phyloP scores from a whole-genome alignment of 1,140 invertebrate genomes.

The Helicoverpa armigera region DNA sequence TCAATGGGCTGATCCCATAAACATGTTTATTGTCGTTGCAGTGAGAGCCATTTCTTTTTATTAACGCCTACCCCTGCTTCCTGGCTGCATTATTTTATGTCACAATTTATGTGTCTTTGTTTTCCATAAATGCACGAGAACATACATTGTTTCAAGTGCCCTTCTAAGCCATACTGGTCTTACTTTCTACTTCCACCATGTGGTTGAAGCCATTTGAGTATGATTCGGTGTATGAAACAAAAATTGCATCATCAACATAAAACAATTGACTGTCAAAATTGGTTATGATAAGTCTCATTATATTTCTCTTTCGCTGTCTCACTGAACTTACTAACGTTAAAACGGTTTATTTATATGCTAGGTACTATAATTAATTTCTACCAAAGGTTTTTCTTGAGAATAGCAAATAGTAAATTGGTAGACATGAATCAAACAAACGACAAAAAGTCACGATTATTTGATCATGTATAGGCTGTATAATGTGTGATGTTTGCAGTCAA shows the following conservation, averaged over 20 bases:
- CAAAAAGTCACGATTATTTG: not conserved
- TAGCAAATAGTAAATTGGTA: not conserved
- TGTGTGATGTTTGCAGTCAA: conserved; percentile 14
- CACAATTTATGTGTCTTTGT: conserved; percentile 54
- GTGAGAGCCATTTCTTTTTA: conserved; percentile 65
- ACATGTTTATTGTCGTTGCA: conserved; percentile 72
- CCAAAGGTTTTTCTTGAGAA: not conserved
- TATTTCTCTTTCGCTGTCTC: too few relatives aligned
- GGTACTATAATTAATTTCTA: too few relatives aligned
- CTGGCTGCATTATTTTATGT: conserved; percentile 60
- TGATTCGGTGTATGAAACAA: too few relatives aligned
- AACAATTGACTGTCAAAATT: too few relatives aligned
- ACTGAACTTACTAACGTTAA: too few relatives aligned
- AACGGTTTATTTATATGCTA: too few relatives aligned
- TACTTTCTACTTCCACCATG: too few relatives aligned
- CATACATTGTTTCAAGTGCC: not conserved
- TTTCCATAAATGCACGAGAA: conserved; percentile 21
- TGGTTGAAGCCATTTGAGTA: too few relatives aligned
- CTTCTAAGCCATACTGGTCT: conserved; percentile 3
- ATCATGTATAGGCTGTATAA: conserved; percentile 4
- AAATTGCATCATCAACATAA: too few relatives aligned
- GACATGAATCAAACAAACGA: not conserved
- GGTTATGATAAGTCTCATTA: too few relatives aligned
- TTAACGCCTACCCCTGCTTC: conserved; percentile 60
- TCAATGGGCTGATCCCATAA: conserved; percentile 52